These are phyloP conservation scores for Argentina silus DNA, from an alignment of 2,797 vertebrate genomes.

Conservation along the genomic window DNA sequence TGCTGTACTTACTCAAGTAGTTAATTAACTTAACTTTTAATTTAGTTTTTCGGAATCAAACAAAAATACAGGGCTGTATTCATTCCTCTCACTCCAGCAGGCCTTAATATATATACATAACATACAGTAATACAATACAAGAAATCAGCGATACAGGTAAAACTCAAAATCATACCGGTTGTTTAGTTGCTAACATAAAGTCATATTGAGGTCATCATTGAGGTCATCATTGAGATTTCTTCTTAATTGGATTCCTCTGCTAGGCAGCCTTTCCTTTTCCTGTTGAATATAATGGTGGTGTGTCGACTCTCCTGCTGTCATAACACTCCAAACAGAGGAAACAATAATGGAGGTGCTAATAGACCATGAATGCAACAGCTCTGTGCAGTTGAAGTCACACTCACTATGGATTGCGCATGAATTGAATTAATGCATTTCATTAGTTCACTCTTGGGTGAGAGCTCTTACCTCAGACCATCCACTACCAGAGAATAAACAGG, in stretches of 20 bases:
- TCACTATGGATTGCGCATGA: neutral
- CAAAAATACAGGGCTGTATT: too few species aligned
- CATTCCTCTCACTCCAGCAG: too few species aligned
- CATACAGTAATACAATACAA: too few species aligned
- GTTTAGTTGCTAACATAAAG: neutral
- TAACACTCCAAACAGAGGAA: slow-evolving; percentile 1
- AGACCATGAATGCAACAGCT: neutral
- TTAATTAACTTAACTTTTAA: slow-evolving; percentile 78
- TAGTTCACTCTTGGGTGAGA: neutral
- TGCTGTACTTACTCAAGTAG: slow-evolving; percentile 71
- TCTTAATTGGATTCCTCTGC: neutral
- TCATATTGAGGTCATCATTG: neutral
- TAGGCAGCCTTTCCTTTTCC: neutral
- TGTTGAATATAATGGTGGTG: neutral
- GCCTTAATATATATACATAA: too few species aligned
- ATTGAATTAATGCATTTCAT: too few species aligned
- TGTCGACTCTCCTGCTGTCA: neutral
- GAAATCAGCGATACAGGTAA: too few species aligned
- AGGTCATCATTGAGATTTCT: too few species aligned
- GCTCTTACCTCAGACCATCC: neutral
- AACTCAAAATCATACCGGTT: neutral
- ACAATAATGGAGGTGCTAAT: neutral
- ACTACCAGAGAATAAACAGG: neutral
- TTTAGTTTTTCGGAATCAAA: slow-evolving; percentile 48
- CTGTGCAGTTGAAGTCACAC: neutral